These are phyloP conservation scores for Ryuthela nishihirai DNA, from an alignment of 2,888 invertebrate species.

Conservation along the genomic window DNA sequence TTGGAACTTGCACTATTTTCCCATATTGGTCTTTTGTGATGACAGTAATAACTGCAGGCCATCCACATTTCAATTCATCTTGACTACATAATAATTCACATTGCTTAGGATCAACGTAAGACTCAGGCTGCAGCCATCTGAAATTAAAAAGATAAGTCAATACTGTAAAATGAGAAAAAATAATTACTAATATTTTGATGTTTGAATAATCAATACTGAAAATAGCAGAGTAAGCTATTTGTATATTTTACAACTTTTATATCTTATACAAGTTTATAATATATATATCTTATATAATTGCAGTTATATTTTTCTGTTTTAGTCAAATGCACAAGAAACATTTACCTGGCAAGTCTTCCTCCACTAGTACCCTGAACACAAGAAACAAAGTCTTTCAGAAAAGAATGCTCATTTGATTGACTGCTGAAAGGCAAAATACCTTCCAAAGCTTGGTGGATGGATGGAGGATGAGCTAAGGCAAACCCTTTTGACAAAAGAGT, in stretches of 20 bases:
- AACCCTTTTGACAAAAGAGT: slow-evolving; percentile 81
- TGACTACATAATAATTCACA: slow-evolving; percentile 76
- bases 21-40: slow-evolving; percentile 88
- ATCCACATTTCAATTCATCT: slow-evolving; percentile 65
- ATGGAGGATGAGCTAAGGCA: slow-evolving; percentile 78
- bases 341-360: slow-evolving; percentile 71
- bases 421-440: slow-evolving; percentile 71
- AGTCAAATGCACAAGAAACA: slow-evolving; percentile 3
- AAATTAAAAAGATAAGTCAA: slow-evolving; percentile 29
- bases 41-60: slow-evolving; percentile 77
- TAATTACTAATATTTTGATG: too few relatives aligned
- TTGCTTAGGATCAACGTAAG: slow-evolving; percentile 80
- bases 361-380: slow-evolving; percentile 82
- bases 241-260: not conserved
- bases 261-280: not conserved
- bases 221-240: too few relatives aligned
- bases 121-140: slow-evolving; percentile 89
- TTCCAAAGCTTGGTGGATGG: slow-evolving; percentile 84
- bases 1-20: slow-evolving; percentile 76
- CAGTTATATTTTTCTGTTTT: not conserved
- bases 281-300: not conserved
- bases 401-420: slow-evolving; percentile 85
- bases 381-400: slow-evolving; percentile 85
- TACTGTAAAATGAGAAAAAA: too few relatives aligned
- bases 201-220: too few relatives aligned